These are phyloP conservation scores for Helicoverpa armigera DNA, from an alignment of 1,140 invertebrate species.

Conservation along the genomic window DNA sequence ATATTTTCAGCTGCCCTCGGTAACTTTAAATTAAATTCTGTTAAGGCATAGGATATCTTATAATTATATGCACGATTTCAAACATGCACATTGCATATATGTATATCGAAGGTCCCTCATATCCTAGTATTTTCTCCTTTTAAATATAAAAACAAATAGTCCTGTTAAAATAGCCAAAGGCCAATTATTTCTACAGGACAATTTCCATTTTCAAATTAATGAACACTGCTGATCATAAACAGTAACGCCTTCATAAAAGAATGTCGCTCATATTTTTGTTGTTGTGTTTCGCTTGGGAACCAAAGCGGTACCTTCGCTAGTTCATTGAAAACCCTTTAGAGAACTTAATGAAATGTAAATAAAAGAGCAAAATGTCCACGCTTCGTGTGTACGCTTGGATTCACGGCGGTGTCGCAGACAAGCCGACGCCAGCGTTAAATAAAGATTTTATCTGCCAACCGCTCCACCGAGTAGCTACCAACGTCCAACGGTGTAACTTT, in stretches of 20 bases:
- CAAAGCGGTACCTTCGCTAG: background rate
- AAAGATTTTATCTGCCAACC: slow-evolving; percentile 39
- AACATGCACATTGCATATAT: no score
- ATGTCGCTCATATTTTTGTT: no score
- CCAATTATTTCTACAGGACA: no score
- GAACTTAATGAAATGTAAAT: slow-evolving; percentile 8
- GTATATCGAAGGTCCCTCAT: no score
- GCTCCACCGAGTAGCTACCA: slow-evolving; percentile 1
- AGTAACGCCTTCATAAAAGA: no score
- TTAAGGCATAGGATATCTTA: background rate
- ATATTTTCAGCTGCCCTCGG: background rate
- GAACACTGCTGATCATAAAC: no score
- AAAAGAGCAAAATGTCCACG: background rate
- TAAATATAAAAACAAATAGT: no score
- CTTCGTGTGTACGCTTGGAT: slow-evolving; percentile 21
- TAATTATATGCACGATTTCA: background rate
- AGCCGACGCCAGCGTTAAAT: slow-evolving; percentile 42
- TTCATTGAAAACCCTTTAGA: background rate
- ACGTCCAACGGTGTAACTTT: slow-evolving; percentile 7
- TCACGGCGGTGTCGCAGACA: slow-evolving; percentile 31
- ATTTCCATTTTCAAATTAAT: no score
- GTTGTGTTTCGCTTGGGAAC: no score
- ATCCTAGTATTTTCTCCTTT: no score
- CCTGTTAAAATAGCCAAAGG: no score
- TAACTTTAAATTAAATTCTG: background rate